Evolutionary conservation across 2,113 vertebrate genomes (phyloP), one percentile per base, ranked within the genome.

Genomic region (Coregonus clupeaformis): DNA sequence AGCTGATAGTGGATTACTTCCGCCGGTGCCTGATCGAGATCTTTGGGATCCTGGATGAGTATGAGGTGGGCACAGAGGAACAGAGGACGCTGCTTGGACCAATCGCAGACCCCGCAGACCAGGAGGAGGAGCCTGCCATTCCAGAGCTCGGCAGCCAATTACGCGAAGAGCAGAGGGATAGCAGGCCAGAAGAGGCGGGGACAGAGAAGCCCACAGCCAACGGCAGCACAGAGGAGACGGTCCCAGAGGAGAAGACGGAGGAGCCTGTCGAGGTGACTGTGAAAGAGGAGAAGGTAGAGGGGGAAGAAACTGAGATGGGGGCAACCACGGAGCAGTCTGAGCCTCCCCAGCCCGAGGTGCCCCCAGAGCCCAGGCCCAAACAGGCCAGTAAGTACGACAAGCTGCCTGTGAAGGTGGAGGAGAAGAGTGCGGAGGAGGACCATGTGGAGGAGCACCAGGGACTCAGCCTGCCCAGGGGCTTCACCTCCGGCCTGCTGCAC

Each of bases 1-100:
- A 98, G 86, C 94, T 97, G 80, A 89, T 98, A 75, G 96, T 98
- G 79, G 97, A 98, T 85, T 96, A 94, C 86, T 97, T 97, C 90
- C 92, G 97, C 85, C 95, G 95, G 92, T 98, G 95, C 89, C 93
- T 98, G 80, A 97, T 98, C 84, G 95, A 97, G 92, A 97, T 98
- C 86, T 98, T 98, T 74, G 96, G 95, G 65, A 96, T 98, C 83
- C 94, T 98, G 71, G 94, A 92, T 92, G 96, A 98, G 72, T 98
- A 97, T 20, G 96, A 98, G 91, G 94, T 98, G 83, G 95, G 95
- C 76, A 85, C 94, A 62, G 92, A 93, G 80, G 91, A 93, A 82
- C 94, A 94, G 69, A 94, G 94, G 86, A 92, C 91, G 62, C 95
- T 96, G 81, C 90, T 94, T 74, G 85, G 74, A 11, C 81, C 86